Evolutionary conservation across 2,113 vertebrate genomes (phyloP), one percentile per base, ranked within the genome.

Genomic region (Oceanodroma tethys): DNA sequence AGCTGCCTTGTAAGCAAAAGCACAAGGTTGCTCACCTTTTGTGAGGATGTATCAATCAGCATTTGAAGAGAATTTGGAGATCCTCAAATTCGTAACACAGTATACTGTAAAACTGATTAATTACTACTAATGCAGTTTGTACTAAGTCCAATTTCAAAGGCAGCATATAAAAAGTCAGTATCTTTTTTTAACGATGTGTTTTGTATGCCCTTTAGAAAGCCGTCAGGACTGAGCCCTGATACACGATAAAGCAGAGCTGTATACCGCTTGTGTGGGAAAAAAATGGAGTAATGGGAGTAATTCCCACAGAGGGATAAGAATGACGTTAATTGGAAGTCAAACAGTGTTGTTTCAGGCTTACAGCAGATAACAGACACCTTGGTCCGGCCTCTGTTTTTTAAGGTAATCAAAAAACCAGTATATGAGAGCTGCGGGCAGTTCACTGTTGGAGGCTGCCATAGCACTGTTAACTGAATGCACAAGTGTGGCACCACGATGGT

Each of bases 401-500:
- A 81, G 25, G 26, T 38, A 32, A 52, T 63, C 4, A 48, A 53
- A 42, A 18, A 43, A 0, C 3, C 10, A 4, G 21, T 12, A 22
- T 3, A 15, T 4, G 36, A 52, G 68, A 36, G 36, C 60, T 26
- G 29, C 6, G 11, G 34, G 25, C 42, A 72, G 11, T 25, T 40
- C 23, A 8, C 52, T 16, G 17, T 6, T 23, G 17, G 53, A 34
- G 47, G 29, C 7, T 22, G 38, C 21, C 4, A 2, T 6, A 21
- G 8, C 42, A 21, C 27, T 38, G 36, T 13, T 26, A 26, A 8
- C 7, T n/a, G 36, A 13, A 7, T 13, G 40, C 65, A 32, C 3
- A 1, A 48, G 48, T 2, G 2, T 18, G 48, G 21, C 81, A 34
- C 27, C 58, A 9, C 3, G 12, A 6, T 0, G 8, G 3, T 19